Base-by-base conservation (phyloP, 2,797 vertebrate species). In the Rhinichthys osculus region DNA sequence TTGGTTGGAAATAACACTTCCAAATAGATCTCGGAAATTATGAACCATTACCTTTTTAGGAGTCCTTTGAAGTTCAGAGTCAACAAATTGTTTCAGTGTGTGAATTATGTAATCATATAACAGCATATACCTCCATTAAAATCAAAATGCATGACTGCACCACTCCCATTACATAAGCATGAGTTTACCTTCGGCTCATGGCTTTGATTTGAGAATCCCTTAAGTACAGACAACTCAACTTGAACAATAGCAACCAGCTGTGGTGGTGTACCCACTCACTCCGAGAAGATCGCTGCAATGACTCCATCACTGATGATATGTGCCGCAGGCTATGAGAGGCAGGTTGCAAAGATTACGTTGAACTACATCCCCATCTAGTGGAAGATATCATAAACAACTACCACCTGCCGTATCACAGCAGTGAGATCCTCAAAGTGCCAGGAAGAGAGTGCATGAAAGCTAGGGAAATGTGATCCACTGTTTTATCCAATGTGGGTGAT, bases 311-410 rank as follows among this genome's bases (percentile, higher is more conserved):
- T 74, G 62, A 77, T 19, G n/a, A 62, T 44, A 50, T 78, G 54
- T 54, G 77, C 70, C 1, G 4, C 11, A 3, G 72, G 66, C 47
- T 69, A 42, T 17, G 16, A 27, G 38, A 33, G 2, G 7, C 47
- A 44, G 42, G 5, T 74, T 57, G 64, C 47, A 76, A 59, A 81
- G 44, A 86, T 91, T 91, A 66, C 72, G 86, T 93, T 93, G 92
- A 93, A 91, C 88, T 86, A 93, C 90, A 94, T 92, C 93, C 47
- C 94, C 95, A 94, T 93, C 94, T 95, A 94, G 94, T 95, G 95
- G 93, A 79, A 44, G 79, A 80, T 89, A 78, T 73, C 21, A 59
- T 42, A 83, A 90, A 91, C 81, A 92, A 87, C 94, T 85, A 69
- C 85, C 72, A 91, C 77, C 86, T 90, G 84, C 87, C 81, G 71